Percentiles rank a stretch among this genome's conserved stretches.
These are phyloP conservation scores for Egretta garzetta DNA, from an alignment of 2,113 vertebrate genomes.

Conservation along the genomic window DNA sequence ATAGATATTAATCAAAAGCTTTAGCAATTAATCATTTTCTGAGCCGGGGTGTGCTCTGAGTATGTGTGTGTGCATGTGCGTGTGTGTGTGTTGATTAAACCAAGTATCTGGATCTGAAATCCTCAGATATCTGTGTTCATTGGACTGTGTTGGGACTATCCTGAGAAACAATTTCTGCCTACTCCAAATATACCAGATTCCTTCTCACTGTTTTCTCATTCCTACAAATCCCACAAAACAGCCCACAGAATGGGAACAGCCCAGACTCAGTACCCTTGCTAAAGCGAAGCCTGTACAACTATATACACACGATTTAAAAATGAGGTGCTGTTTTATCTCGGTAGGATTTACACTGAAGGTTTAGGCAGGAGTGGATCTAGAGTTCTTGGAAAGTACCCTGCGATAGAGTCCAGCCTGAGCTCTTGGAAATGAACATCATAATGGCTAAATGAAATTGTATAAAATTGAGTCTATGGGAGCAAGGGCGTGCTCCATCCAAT, in stretches of 20 bases:
- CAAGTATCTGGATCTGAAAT: constrained; percentile 1
- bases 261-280: not conserved
- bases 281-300: rapidly evolving
- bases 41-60: not conserved
- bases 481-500: not conserved
- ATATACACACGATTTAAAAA: not conserved
- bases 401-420: not conserved
- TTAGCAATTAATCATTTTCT: not conserved
- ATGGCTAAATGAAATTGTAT: not conserved
- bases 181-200: not conserved
- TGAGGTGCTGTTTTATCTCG: not conserved
- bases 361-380: not conserved
- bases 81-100: not conserved
- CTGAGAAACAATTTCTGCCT: not conserved
- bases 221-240: not conserved
- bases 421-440: not conserved
- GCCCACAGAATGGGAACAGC: not conserved
- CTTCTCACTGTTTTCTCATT: not conserved
- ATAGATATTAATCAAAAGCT: not conserved
- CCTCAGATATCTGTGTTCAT: not conserved
- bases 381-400: not conserved
- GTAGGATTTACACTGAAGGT: not conserved
- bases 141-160: not conserved
- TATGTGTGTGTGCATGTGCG: too few species aligned
- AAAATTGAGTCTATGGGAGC: not conserved